phyloP scores from a whole-genome alignment of 1,140 invertebrate genomes.

The Apis florea region DNA sequence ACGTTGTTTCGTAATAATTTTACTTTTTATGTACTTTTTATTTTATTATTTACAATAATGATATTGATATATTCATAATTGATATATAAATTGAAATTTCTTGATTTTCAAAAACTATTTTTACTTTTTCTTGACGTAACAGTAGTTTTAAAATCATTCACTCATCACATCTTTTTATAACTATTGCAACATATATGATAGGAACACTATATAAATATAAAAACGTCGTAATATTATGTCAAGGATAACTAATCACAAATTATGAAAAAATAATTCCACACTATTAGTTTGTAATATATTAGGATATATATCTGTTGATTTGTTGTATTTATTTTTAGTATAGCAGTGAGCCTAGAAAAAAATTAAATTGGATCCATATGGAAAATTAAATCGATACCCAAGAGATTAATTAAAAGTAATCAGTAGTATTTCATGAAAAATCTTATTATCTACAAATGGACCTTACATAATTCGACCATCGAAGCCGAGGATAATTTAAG shows the following conservation, averaged over 20 bases:
- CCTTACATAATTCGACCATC: constrained; percentile 8
- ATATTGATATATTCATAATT: no score
- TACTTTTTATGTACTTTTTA: no score
- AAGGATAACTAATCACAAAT: neutral
- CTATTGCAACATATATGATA: neutral
- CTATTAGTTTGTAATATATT: neutral
- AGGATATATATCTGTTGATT: neutral
- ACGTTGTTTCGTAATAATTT: no score
- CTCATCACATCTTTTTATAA: neutral
- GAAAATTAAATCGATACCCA: no score
- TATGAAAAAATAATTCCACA: neutral
- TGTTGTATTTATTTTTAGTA: no score
- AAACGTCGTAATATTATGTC: neutral
- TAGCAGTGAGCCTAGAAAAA: no score
- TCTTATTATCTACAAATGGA: neutral
- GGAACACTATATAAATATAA: neutral
- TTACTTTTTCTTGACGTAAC: no score
- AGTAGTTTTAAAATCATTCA: neutral
- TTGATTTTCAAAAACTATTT: no score
- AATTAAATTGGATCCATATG: no score
- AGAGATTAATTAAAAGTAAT: neutral
- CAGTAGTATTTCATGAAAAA: neutral
- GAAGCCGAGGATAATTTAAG: constrained; percentile 7
- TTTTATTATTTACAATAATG: no score
- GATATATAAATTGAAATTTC: no score